Percentiles rank a stretch among this genome's conserved stretches.
phyloP scores from a whole-genome alignment of 2,113 vertebrate species.

The Lanius collurio region DNA sequence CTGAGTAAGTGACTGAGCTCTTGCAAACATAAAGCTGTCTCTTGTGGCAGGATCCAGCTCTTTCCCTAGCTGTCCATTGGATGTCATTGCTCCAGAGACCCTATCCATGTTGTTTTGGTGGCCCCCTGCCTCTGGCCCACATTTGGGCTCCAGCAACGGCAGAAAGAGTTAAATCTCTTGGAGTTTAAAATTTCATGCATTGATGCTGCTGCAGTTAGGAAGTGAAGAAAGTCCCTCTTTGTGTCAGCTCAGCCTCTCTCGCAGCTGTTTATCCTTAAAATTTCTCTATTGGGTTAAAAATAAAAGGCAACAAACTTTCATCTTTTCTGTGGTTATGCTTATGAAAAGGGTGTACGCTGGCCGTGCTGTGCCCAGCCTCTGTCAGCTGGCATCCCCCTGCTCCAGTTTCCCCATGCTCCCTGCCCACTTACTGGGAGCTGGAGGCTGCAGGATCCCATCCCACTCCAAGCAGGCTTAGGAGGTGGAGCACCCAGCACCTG shows the following conservation, averaged over 20 bases:
- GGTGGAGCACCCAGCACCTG: constrained; percentile 36
- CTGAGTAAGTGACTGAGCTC: constrained; percentile 14
- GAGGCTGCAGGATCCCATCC: not conserved
- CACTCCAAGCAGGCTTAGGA: not conserved
- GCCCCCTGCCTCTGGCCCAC: not conserved
- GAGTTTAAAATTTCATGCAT: not conserved
- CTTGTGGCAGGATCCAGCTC: not conserved
- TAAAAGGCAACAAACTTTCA: constrained; percentile 33
- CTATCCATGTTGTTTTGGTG: not conserved
- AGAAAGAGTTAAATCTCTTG: not conserved
- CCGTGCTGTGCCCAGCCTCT: not conserved
- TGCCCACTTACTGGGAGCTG: not conserved
- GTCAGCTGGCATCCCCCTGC: not conserved
- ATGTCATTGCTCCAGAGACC: not conserved
- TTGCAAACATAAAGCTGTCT: not conserved
- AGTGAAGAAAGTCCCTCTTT: constrained; percentile 48
- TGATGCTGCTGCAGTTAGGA: not conserved
- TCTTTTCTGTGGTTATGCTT: not conserved
- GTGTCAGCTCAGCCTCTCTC: not conserved
- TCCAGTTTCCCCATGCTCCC: constrained; percentile 7
- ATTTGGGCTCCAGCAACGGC: accelerated
- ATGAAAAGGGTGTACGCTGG: not conserved
- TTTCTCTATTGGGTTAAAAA: constrained; percentile 36
- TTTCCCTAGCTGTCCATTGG: not conserved
- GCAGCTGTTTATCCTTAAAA: constrained; percentile 36